Evolutionary conservation across 2,797 vertebrate genomes (phyloP).

Genomic region (Enteromius trimaculatus): DNA sequence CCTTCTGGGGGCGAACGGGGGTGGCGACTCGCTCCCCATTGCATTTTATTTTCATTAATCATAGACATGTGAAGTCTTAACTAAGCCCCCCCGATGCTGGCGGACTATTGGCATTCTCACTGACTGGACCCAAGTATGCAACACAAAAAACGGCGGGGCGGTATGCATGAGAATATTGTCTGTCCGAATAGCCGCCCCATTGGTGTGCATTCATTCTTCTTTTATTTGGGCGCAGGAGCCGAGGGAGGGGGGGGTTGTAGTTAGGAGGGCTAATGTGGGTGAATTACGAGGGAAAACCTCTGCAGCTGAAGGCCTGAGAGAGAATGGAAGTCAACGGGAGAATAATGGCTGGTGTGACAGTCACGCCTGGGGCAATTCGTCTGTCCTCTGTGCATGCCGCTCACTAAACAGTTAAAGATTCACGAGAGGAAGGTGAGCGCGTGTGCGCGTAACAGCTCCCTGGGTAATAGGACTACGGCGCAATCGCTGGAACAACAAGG

Average conservation of each 20-base stretch:
- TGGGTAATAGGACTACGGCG: conserved; percentile 55
- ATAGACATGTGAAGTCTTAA: conserved; percentile 60
- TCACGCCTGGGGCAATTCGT: conserved; percentile 57
- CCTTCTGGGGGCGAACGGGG: conserved; percentile 23
- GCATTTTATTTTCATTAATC: conserved; percentile 61
- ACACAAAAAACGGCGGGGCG: conserved; percentile 23
- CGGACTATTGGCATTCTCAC: conserved; percentile 49
- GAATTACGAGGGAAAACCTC: conserved; percentile 57
- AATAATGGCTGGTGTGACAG: conserved; percentile 54
- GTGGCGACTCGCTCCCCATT: conserved; percentile 19
- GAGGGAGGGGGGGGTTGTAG: conserved; percentile 4
- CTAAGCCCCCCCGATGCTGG: conserved; percentile 48
- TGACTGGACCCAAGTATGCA: conserved; percentile 35
- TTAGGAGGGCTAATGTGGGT: conserved; percentile 52
- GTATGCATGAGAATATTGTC: conserved; percentile 45
- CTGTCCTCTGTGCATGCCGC: conserved; percentile 47
- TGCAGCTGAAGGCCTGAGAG: conserved; percentile 42
- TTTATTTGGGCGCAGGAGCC: conserved; percentile 33
- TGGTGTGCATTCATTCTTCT: conserved; percentile 44
- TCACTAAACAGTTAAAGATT: conserved; percentile 67
- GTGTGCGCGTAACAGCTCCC: conserved; percentile 52
- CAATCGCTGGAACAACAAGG: conserved; percentile 67
- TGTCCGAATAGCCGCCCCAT: conserved; percentile 36
- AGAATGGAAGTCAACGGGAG: conserved; percentile 55
- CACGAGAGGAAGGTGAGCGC: conserved; percentile 44